phyloP scores from a whole-genome alignment of 2,888 invertebrate species.

The Bruchidius siliquastri region DNA sequence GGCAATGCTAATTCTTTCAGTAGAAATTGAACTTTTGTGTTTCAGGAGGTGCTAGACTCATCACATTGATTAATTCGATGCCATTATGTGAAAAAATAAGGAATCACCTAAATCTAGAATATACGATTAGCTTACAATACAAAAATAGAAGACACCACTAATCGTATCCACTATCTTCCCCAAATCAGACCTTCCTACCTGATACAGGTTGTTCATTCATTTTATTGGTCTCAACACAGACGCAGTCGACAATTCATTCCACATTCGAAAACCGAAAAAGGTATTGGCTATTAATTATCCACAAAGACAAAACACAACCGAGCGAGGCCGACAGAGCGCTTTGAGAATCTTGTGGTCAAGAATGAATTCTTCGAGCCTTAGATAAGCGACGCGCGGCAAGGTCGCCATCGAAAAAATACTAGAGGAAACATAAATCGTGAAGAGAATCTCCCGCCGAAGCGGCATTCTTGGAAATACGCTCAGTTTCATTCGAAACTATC shows the following conservation, averaged over 20 bases:
- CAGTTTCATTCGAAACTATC: slow-evolving; percentile 34
- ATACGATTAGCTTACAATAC: background rate
- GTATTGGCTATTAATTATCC: background rate
- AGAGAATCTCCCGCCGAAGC: slow-evolving; percentile 12
- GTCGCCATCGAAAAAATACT: slow-evolving; percentile 14
- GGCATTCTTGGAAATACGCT: slow-evolving; percentile 34
- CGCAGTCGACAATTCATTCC: background rate
- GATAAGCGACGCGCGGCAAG: background rate
- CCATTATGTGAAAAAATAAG: no score
- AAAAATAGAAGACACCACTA: background rate
- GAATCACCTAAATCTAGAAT: no score
- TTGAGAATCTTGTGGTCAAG: background rate
- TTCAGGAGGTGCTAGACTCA: no score
- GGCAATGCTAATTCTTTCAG: no score
- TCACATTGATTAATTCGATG: no score
- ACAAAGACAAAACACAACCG: slow-evolving; percentile 4
- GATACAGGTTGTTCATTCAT: background rate
- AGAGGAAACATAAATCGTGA: slow-evolving; percentile 24
- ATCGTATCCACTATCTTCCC: background rate
- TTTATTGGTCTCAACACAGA: background rate
- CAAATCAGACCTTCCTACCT: background rate
- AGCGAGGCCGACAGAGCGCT: background rate
- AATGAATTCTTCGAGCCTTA: background rate
- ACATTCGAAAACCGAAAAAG: background rate
- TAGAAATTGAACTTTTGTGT: no score